Conservation (phyloP, 1,140 invertebrate species). For the Drosophila bocqueti region DNA sequence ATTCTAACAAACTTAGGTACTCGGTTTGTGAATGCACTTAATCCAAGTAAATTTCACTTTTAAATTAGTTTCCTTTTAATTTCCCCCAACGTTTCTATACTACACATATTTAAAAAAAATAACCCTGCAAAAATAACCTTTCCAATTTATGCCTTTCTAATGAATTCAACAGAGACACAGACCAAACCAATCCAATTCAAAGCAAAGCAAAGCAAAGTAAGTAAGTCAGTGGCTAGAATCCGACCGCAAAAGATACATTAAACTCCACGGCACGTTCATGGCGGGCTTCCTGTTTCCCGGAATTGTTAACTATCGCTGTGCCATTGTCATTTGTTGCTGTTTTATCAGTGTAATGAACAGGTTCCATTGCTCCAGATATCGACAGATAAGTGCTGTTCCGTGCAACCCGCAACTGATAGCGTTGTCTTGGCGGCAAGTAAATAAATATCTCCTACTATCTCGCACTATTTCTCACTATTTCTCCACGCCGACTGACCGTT, state of each 20-base stretch:
- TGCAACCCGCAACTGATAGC: slow-evolving; percentile 15
- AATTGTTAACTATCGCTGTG: slow-evolving; percentile 2
- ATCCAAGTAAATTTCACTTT: too few relatives aligned
- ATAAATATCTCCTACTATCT: slow-evolving; percentile 11
- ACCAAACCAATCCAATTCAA: too few relatives aligned
- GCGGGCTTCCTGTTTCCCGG: slow-evolving; percentile 37
- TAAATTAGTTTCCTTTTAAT: background rate
- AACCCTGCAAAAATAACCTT: background rate
- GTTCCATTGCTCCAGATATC: slow-evolving; percentile 49
- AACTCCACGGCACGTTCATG: slow-evolving; percentile 12
- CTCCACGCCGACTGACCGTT: slow-evolving; percentile 32
- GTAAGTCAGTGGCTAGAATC: slow-evolving; percentile 10
- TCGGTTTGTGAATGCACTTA: too few relatives aligned
- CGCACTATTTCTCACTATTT: slow-evolving; percentile 26
- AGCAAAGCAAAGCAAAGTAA: background rate
- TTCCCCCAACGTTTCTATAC: background rate
- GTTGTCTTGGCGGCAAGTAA: slow-evolving; percentile 26
- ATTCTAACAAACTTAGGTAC: background rate
- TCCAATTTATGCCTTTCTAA: slow-evolving; percentile 10
- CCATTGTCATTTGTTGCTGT: slow-evolving; percentile 21
- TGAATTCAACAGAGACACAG: background rate
- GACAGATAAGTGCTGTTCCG: slow-evolving; percentile 26
- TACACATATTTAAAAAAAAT: background rate
- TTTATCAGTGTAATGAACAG: slow-evolving; percentile 36
- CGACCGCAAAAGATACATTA: slow-evolving; percentile 15